These are phyloP conservation scores for Dynastes maya DNA, from an alignment of 2,888 invertebrate species.

Conservation along the genomic window DNA sequence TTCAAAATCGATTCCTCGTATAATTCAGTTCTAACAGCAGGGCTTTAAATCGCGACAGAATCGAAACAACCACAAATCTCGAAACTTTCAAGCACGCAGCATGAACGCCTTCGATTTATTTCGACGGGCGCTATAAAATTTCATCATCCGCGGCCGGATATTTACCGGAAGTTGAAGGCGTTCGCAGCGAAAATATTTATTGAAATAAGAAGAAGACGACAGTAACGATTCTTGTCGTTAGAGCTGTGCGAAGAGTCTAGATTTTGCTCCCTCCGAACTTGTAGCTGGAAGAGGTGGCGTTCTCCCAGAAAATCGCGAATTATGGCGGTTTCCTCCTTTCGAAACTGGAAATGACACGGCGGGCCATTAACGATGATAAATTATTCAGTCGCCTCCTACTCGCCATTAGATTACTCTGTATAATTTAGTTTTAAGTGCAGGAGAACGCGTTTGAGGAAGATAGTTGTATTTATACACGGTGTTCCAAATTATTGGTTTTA, in stretches of 20 bases:
- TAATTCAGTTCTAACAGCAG: no score
- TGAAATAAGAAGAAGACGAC: constrained; percentile 8
- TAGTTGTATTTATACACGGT: neutral
- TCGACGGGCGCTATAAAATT: no score
- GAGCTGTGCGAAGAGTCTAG: neutral
- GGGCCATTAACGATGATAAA: constrained; percentile 43
- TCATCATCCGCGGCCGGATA: constrained; percentile 6
- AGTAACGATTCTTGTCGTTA: neutral
- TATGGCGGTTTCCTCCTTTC: constrained; percentile 15
- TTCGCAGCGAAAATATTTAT: constrained; percentile 18
- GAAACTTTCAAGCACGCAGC: no score
- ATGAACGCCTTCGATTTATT: no score
- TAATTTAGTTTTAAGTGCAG: constrained; percentile 17
- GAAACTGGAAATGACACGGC: constrained; percentile 38
- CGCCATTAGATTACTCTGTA: neutral
- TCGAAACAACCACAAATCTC: no score
- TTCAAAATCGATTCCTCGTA: no score
- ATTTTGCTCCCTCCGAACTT: neutral
- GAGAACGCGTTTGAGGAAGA: neutral
- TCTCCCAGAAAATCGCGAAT: constrained; percentile 27
- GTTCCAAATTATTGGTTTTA: neutral
- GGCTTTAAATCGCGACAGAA: no score
- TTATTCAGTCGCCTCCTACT: constrained; percentile 14
- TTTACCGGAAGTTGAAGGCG: constrained; percentile 15
- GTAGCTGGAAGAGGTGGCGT: neutral